Evolutionary conservation across 2,888 invertebrate genomes (phyloP).

Genomic region (Yponomeuta sedellus): DNA sequence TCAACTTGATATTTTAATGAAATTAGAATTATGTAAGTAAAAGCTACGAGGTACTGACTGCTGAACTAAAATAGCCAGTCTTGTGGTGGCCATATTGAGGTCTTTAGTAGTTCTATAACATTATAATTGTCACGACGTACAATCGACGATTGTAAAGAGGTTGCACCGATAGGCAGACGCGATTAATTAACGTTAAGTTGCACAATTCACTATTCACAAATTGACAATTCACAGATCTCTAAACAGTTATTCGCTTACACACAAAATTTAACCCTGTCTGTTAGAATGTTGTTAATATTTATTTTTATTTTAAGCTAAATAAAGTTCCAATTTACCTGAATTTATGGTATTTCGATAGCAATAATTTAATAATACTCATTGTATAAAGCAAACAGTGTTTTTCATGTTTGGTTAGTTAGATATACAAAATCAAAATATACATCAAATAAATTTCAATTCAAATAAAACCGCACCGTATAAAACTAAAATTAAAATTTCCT

Average conservation of each 20-base stretch:
- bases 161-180: too few species aligned
- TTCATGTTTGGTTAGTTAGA: background rate
- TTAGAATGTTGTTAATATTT: too few species aligned
- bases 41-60: background rate
- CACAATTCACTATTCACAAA: too few species aligned
- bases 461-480: background rate
- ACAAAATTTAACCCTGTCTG: too few species aligned
- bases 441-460: background rate
- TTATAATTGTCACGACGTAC: background rate
- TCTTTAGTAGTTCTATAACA: background rate
- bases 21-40: slow-evolving; percentile 3
- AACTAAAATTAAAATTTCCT: slow-evolving; percentile 6
- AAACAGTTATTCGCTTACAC: too few species aligned
- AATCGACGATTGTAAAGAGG: too few species aligned
- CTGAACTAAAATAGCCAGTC: background rate
- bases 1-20: background rate
- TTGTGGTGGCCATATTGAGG: background rate
- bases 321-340: background rate
- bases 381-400: background rate
- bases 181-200: too few species aligned
- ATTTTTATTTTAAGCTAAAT: too few species aligned
- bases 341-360: background rate
- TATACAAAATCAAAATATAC: background rate
- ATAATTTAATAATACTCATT: background rate
- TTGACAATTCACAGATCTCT: too few species aligned